Conservation (phyloP, 2,797 vertebrate genomes). For the Ambastaia sidthimunki region DNA sequence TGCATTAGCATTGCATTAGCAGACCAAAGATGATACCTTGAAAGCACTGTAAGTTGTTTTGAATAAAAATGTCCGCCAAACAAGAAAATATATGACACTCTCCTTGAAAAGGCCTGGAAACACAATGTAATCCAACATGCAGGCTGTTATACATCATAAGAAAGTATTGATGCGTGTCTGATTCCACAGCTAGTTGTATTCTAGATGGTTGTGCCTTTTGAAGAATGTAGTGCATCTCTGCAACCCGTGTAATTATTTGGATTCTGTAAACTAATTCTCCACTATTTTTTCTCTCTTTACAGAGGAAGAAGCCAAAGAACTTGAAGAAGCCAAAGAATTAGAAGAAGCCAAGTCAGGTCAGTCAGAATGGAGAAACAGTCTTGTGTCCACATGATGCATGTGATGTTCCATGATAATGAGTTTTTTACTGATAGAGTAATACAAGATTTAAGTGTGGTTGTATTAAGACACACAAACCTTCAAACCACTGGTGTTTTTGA, state of each 20-base stretch:
- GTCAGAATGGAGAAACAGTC: not conserved
- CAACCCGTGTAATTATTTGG: not conserved
- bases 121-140: too few relatives aligned
- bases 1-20: too few relatives aligned
- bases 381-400: not conserved
- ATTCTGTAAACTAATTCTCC: slow-evolving; percentile 44
- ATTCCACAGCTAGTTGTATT: not conserved
- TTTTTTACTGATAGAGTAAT: not conserved
- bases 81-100: too few relatives aligned
- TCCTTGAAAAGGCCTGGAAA: too few relatives aligned
- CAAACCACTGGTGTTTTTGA: slow-evolving; percentile 13
- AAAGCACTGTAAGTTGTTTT: too few relatives aligned
- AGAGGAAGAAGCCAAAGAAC: slow-evolving; percentile 88
- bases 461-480: not conserved
- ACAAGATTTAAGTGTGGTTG: not conserved
- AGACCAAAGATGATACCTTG: too few relatives aligned
- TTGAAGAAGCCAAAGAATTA: slow-evolving; percentile 75
- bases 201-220: not conserved
- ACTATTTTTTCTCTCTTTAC: slow-evolving; percentile 46
- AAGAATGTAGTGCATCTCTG: not conserved
- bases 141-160: too few relatives aligned
- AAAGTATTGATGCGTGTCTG: not conserved
- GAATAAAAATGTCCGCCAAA: too few relatives aligned
- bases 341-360: slow-evolving; percentile 89
- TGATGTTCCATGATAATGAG: not conserved